phyloP scores from a whole-genome alignment of 2,113 vertebrate species.

The Crotalus tigris region DNA sequence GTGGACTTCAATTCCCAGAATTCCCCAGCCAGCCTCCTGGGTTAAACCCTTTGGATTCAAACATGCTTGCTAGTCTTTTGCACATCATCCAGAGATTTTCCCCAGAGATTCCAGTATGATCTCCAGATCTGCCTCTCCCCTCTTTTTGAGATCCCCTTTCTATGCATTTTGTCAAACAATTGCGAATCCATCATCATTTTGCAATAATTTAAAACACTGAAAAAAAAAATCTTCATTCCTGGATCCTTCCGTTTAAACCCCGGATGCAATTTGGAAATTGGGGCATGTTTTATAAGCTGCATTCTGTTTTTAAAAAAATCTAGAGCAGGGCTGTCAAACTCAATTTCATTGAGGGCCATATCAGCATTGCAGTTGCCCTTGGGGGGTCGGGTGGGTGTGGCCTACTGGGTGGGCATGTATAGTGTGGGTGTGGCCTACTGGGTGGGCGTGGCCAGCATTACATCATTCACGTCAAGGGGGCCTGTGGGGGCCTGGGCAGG shows the following conservation, averaged over 20 bases:
- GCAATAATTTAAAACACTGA: background rate
- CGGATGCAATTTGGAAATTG: background rate
- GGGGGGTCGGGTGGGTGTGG: too few species aligned
- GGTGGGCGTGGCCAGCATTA: too few species aligned
- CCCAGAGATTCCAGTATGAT: background rate
- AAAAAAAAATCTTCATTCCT: background rate
- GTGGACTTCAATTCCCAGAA: background rate
- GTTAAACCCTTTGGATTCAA: background rate
- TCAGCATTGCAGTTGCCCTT: too few species aligned
- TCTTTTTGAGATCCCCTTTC: background rate
- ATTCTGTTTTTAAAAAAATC: background rate
- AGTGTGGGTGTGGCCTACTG: too few species aligned
- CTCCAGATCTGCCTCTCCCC: background rate
- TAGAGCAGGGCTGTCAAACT: background rate
- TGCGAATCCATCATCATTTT: background rate
- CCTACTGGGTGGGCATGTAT: too few species aligned
- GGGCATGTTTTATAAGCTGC: background rate
- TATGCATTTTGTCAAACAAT: background rate
- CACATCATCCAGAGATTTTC: background rate
- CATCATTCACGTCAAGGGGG: too few species aligned
- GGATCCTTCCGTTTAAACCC: background rate
- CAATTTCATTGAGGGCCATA: too few species aligned
- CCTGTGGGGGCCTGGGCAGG: too few species aligned
- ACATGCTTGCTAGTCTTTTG: background rate
- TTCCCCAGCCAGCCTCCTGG: background rate